A percentile compares a stretch with the other conserved stretches of the same genome.
phyloP scores from a whole-genome alignment of 1,140 invertebrate genomes.

The Asbolus verrucosus region DNA sequence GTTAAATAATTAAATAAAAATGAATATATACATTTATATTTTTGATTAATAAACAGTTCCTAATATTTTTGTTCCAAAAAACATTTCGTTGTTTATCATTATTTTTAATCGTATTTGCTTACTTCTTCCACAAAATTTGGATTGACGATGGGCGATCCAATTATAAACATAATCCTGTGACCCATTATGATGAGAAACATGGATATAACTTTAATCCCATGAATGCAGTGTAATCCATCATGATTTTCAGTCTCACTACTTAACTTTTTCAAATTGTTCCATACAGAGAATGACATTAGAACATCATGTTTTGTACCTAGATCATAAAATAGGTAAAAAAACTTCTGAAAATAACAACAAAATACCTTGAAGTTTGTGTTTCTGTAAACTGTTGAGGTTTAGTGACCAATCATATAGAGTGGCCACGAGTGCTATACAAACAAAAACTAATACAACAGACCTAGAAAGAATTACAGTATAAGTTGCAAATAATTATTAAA shows the following conservation, averaged over 20 bases:
- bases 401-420: slow-evolving; percentile 37
- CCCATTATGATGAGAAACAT: slow-evolving; percentile 76
- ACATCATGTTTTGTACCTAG: slow-evolving; percentile 60
- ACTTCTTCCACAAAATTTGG: slow-evolving; percentile 72
- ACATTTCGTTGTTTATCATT: slow-evolving; percentile 12
- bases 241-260: slow-evolving; percentile 67
- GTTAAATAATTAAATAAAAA: no score
- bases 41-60: no score
- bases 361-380: slow-evolving; percentile 22
- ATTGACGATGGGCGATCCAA: slow-evolving; percentile 74
- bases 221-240: slow-evolving; percentile 72
- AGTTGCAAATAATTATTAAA: not conserved
- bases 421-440: not conserved
- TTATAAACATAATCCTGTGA: slow-evolving; percentile 73
- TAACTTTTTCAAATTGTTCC: slow-evolving; percentile 71
- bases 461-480: slow-evolving; percentile 4
- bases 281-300: slow-evolving; percentile 70
- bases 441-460: slow-evolving; percentile 27
- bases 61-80: no score
- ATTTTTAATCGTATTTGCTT: slow-evolving; percentile 47
- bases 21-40: no score
- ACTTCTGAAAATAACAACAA: not conserved
- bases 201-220: slow-evolving; percentile 74
- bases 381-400: slow-evolving; percentile 38
- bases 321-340: slow-evolving; percentile 21